Evolutionary conservation across 2,113 vertebrate species (phyloP).

Genomic region (Gallinago jamesoni): DNA sequence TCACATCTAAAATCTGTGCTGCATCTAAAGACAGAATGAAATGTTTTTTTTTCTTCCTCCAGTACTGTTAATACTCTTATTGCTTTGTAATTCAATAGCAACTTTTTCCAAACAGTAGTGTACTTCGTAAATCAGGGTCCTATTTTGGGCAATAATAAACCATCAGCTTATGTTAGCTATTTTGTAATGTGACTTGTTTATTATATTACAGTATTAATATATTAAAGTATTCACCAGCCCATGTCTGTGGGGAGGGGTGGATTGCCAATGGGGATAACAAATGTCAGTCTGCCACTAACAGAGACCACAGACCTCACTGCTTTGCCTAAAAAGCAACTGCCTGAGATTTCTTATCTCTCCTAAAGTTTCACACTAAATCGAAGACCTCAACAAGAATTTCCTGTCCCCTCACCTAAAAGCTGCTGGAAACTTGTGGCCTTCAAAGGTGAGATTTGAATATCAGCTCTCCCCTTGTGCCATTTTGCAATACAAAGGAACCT

Average conservation of each 20-base stretch:
- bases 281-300: not conserved
- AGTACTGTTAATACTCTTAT: not conserved
- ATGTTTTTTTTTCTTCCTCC: not conserved
- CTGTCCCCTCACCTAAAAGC: constrained; percentile 40
- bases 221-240: not conserved
- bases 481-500: constrained; percentile 62
- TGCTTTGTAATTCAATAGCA: not conserved
- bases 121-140: not conserved
- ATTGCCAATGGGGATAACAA: not conserved
- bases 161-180: not conserved
- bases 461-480: constrained; percentile 12
- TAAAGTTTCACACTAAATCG: constrained; percentile 48
- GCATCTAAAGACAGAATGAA: not conserved
- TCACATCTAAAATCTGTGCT: not conserved
- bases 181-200: not conserved
- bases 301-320: not conserved
- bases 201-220: not conserved
- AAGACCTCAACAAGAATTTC: constrained; percentile 33
- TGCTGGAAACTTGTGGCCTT: constrained; percentile 33
- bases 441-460: constrained; percentile 47
- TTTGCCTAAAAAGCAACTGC: not conserved
- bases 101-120: not conserved
- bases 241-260: not conserved
- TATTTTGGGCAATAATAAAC: not conserved
- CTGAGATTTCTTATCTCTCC: constrained; percentile 49